Base-by-base conservation (phyloP, 2,113 vertebrate species). In the Megaleporinus macrocephalus region DNA sequence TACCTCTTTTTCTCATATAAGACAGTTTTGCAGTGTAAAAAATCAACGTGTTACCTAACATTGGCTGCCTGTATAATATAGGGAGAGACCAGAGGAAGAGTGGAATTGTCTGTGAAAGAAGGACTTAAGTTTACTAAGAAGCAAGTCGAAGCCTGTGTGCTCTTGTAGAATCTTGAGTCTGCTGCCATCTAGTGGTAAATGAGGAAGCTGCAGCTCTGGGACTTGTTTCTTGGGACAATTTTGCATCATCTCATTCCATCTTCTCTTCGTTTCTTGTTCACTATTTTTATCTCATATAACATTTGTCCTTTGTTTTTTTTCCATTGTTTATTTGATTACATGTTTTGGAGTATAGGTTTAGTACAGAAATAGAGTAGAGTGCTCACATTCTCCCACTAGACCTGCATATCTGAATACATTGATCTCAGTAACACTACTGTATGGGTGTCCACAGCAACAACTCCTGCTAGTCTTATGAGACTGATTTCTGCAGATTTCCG, bases 181-280 rank as follows among this genome's bases (percentile, higher is more conserved):
- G 30, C 68, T 68, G 73, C 61, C 79, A 44, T 33, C 79, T 72
- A 24, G 57, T 76, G 66, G 29, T 55, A 10, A 5, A 77, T 61
- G 20, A 24, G n/a, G 33, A 51, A 49, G 24, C 12, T 71, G 26
- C 15, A 20, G 16, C 55, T 57, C 55, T 57, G 13, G 47, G 62
- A 29, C 26, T 4, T n/a, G n/a, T n/a, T n/a, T 16, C 16, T 4
- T 30, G 26, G 62, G 75, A 30, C 29, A 20, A 14, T 69, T 78
- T 30, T 69, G 18, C 24, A 33, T 70, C 3, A 24, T 63, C 9
- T 53, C 30, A 1, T 53, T 44, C 41, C 62, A 29, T 61, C 26
- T 65, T 4, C 33, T 41, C 27, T 27, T 49, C 26, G 20, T 41
- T 63, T 49, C 3, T 14, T 24, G 4, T 66, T 16, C 0, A 0